phyloP scores from a whole-genome alignment of 2,113 vertebrate genomes.

The Nanorana parkeri region DNA sequence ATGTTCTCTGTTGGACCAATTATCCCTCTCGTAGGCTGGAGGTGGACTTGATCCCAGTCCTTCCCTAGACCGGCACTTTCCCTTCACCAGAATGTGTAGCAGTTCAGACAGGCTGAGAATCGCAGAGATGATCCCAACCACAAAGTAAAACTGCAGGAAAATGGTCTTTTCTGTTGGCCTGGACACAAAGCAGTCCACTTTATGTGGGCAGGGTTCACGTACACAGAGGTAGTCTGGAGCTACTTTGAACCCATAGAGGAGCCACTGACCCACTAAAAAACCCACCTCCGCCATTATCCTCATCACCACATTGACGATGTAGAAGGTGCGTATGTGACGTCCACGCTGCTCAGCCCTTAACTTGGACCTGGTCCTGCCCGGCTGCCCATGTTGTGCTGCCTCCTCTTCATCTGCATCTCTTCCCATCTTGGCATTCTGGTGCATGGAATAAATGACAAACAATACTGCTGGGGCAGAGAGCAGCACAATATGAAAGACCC shows the following conservation, averaged over 20 bases:
- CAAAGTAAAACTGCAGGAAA: slow-evolving; percentile 92
- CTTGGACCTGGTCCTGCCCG: not conserved
- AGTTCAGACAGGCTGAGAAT: slow-evolving; percentile 82
- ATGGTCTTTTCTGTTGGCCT: slow-evolving; percentile 90
- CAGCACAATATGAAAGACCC: slow-evolving; percentile 92
- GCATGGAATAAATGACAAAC: slow-evolving; percentile 85
- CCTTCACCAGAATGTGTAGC: slow-evolving; percentile 77
- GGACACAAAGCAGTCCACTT: slow-evolving; percentile 91
- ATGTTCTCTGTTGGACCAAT: slow-evolving; percentile 61
- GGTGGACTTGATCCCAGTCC: not conserved
- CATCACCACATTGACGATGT: slow-evolving; percentile 82
- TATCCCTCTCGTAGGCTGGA: slow-evolving; percentile 58
- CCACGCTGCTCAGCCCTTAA: slow-evolving; percentile 58
- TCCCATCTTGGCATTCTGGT: slow-evolving; percentile 76
- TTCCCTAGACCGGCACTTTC: slow-evolving; percentile 55
- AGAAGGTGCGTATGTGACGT: slow-evolving; percentile 70
- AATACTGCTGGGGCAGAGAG: slow-evolving; percentile 86
- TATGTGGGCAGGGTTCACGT: slow-evolving; percentile 85
- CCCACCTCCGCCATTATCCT: slow-evolving; percentile 82
- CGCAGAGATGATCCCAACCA: slow-evolving; percentile 80
- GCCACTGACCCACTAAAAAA: slow-evolving; percentile 83
- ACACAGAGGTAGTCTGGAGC: slow-evolving; percentile 81
- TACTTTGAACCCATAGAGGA: slow-evolving; percentile 87
- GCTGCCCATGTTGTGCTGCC: fast-evolving
- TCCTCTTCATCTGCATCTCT: not conserved